Evolutionary conservation across 2,797 vertebrate species (phyloP).

Genomic region (Acipenser oxyrinchus): DNA sequence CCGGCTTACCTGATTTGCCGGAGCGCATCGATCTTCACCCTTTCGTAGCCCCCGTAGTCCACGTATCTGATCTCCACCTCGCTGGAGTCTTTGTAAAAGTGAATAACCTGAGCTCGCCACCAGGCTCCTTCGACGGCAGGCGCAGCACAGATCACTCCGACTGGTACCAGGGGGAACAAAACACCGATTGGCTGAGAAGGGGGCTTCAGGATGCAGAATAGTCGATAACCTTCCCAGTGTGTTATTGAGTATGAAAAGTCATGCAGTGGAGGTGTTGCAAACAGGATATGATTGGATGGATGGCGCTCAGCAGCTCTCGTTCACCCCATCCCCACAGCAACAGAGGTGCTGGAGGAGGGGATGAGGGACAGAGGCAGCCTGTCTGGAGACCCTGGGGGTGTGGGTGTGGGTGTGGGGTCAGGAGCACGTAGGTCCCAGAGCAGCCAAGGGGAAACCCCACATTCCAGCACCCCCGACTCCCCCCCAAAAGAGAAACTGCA

Average conservation of each 20-base stretch:
- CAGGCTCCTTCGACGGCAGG: constrained; percentile 83
- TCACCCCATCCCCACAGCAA: constrained; percentile 42
- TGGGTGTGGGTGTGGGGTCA: too few relatives aligned
- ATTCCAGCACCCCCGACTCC: too few relatives aligned
- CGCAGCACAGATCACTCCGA: constrained; percentile 84
- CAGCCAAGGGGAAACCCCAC: too few relatives aligned
- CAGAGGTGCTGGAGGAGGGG: not conserved
- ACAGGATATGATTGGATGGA: too few relatives aligned
- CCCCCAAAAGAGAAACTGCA: not conserved
- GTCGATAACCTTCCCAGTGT: too few relatives aligned
- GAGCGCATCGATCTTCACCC: constrained; percentile 80
- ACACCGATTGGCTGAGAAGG: too few relatives aligned
- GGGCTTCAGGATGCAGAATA: too few relatives aligned
- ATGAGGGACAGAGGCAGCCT: not conserved
- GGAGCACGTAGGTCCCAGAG: too few relatives aligned
- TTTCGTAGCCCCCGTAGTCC: constrained; percentile 91
- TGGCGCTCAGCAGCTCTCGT: too few relatives aligned
- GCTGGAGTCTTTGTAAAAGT: constrained; percentile 75
- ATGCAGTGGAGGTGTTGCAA: too few relatives aligned
- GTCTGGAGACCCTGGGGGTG: not conserved
- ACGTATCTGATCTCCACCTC: constrained; percentile 94
- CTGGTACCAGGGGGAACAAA: constrained; percentile 25
- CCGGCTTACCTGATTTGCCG: constrained; percentile 78
- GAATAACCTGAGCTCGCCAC: constrained; percentile 91
- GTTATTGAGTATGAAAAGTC: too few relatives aligned